phyloP scores from a whole-genome alignment of 2,888 invertebrate genomes.

The Tetranychus truncatus region DNA sequence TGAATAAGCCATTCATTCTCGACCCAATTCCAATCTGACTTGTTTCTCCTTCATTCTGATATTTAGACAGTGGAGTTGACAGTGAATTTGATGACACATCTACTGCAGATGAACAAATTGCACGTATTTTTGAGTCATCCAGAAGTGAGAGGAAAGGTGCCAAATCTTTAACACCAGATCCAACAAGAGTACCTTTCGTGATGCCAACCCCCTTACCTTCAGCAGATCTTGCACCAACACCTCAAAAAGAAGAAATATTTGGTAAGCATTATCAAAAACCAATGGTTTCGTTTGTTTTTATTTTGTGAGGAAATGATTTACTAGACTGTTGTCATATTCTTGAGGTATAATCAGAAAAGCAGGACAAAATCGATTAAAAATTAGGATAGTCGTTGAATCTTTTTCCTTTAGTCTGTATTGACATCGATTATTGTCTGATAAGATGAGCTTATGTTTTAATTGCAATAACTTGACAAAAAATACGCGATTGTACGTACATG shows the following conservation, averaged over 20 bases:
- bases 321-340: no score
- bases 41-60: not conserved
- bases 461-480: no score
- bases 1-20: no score
- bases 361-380: no score
- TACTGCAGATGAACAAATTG: slow-evolving; percentile 31
- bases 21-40: not conserved
- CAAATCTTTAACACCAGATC: slow-evolving; percentile 18
- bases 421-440: no score
- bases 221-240: slow-evolving; percentile 35
- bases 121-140: slow-evolving; percentile 31
- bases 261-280: slow-evolving; percentile 30
- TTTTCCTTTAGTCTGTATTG: no score
- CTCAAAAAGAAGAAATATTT: slow-evolving; percentile 36
- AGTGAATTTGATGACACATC: slow-evolving; percentile 28
- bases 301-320: no score
- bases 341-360: no score
- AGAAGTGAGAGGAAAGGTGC: slow-evolving; percentile 28
- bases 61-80: slow-evolving; percentile 26
- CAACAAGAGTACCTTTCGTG: slow-evolving; percentile 17
- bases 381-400: no score
- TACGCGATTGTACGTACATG: no score
- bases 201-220: slow-evolving; percentile 30
- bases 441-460: no score
- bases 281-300: no score